A percentile compares a stretch with the other conserved stretches of the same genome.
Conservation (phyloP, 2,113 vertebrate species). For the Dipodomys spectabilis region DNA sequence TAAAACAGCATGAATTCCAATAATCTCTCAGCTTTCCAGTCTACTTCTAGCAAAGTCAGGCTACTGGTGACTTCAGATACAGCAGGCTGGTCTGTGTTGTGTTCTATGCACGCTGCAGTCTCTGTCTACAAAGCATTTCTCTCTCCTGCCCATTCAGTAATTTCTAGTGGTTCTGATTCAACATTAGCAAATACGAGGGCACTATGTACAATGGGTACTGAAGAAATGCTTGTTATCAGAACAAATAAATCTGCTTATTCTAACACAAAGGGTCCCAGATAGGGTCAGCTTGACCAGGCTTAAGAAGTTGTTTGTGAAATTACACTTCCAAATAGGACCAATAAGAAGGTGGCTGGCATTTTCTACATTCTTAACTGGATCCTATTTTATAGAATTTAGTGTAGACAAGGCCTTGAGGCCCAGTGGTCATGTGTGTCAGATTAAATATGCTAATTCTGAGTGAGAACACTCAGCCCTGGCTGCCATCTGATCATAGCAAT, state of each 20-base stretch:
- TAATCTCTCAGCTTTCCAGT: not conserved
- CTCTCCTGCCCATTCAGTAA: not conserved
- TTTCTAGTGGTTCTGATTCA: not conserved
- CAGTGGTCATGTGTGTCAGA: not conserved
- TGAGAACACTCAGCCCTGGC: not conserved
- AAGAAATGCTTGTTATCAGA: not conserved
- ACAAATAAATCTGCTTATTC: not conserved
- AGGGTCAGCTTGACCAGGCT: not conserved
- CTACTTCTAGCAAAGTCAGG: not conserved
- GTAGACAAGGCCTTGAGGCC: not conserved
- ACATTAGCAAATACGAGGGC: not conserved
- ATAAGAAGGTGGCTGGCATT: not conserved
- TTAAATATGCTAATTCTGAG: not conserved
- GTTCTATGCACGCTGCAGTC: rapidly evolving
- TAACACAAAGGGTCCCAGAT: not conserved
- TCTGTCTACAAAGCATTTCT: not conserved
- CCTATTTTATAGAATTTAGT: not conserved
- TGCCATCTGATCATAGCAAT: not conserved
- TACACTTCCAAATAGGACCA: not conserved
- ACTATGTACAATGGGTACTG: not conserved
- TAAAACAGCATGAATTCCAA: not conserved
- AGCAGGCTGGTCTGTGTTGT: rapidly evolving
- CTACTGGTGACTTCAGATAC: not conserved
- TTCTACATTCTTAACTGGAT: not conserved
- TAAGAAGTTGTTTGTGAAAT: not conserved